phyloP scores from a whole-genome alignment of 2,888 invertebrate genomes.

The Callyntrura guangdongensis region DNA sequence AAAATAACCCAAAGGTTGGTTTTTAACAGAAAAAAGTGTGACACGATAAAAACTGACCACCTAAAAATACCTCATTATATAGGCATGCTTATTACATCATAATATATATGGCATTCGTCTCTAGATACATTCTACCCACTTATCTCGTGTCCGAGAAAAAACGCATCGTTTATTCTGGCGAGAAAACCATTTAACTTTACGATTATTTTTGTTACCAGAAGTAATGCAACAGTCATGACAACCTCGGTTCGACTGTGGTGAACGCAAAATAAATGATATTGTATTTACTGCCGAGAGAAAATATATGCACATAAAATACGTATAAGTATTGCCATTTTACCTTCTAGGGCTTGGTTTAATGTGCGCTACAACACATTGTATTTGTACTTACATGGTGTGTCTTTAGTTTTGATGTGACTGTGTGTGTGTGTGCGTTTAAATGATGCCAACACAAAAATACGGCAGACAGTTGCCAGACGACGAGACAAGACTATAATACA shows the following conservation, averaged over 20 bases:
- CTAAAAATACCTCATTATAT: slow-evolving; percentile 16
- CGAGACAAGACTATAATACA: neutral
- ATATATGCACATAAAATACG: slow-evolving; percentile 58
- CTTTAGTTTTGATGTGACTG: neutral
- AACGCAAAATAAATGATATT: neutral
- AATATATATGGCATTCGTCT: neutral
- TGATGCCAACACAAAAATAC: slow-evolving; percentile 50
- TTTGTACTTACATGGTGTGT: neutral
- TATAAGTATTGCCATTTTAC: slow-evolving; percentile 50
- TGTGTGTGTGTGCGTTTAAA: slow-evolving; percentile 13
- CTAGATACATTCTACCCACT: neutral
- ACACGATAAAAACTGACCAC: slow-evolving; percentile 39
- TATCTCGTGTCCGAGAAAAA: slow-evolving; percentile 12
- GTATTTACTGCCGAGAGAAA: slow-evolving; percentile 35
- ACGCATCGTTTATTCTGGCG: neutral
- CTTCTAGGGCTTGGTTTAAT: slow-evolving; percentile 43
- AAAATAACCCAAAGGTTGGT: neutral
- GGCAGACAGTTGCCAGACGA: slow-evolving; percentile 57
- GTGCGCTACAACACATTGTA: neutral
- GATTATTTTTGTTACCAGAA: slow-evolving; percentile 32
- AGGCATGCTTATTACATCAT: neutral
- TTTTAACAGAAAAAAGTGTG: slow-evolving; percentile 23
- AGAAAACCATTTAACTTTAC: slow-evolving; percentile 29
- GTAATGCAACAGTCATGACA: slow-evolving; percentile 41
- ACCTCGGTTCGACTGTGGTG: neutral